phyloP scores from a whole-genome alignment of 2,113 vertebrate genomes.

The Corythoichthys haematopterus region DNA sequence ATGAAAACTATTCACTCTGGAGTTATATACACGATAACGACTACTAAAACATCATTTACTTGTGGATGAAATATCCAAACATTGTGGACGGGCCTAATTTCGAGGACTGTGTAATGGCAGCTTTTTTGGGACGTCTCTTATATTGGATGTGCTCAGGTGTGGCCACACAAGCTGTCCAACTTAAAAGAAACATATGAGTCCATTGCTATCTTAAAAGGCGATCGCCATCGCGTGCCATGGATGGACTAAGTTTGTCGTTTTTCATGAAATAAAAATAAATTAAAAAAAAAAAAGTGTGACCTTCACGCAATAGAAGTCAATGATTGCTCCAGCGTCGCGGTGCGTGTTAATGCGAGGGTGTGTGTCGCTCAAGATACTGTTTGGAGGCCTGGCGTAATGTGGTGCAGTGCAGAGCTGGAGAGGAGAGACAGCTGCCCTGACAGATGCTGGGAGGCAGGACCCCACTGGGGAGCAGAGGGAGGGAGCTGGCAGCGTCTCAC shows the following conservation, averaged over 20 bases:
- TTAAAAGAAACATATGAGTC: background rate
- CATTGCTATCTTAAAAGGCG: background rate
- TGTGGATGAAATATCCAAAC: too few relatives aligned
- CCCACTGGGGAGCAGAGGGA: constrained; percentile 78
- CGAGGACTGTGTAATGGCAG: too few relatives aligned
- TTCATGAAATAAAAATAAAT: constrained; percentile 6
- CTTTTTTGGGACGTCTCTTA: too few relatives aligned
- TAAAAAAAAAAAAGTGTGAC: constrained; percentile 21
- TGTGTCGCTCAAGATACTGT: constrained; percentile 43
- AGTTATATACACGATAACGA: too few relatives aligned
- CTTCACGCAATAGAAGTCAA: constrained; percentile 23
- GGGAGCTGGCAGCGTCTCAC: constrained; percentile 76
- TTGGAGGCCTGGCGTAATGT: constrained; percentile 14
- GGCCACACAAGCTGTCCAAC: background rate
- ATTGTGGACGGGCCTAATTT: too few relatives aligned
- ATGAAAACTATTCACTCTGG: too few relatives aligned
- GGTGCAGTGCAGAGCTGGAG: constrained; percentile 48
- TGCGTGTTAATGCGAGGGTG: constrained; percentile 37
- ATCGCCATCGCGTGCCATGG: constrained; percentile 1
- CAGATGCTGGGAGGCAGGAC: constrained; percentile 82
- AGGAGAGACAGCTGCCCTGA: constrained; percentile 80
- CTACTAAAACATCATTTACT: too few relatives aligned
- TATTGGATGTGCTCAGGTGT: too few relatives aligned
- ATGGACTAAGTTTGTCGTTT: constrained; percentile 10
- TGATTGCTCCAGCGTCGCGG: constrained; percentile 31